Evolutionary conservation across 2,113 vertebrate genomes (phyloP).

Genomic region (Spea bombifrons): DNA sequence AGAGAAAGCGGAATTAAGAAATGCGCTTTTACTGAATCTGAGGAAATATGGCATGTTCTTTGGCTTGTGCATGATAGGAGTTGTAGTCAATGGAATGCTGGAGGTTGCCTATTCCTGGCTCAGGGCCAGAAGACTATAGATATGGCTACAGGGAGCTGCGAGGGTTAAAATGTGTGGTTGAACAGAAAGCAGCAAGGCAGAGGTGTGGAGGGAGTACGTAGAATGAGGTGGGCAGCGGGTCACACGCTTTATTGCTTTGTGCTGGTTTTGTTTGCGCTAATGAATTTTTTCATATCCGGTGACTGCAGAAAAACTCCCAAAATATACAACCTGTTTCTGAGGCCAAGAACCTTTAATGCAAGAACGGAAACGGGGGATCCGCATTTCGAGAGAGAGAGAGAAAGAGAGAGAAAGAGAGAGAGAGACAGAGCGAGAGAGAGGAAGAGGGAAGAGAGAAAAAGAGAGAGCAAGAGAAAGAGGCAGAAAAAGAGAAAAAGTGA

Average conservation of each 20-base stretch:
- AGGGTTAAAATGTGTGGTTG: conserved; percentile 4
- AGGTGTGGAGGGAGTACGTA: not conserved
- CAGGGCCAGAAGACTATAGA: too few species aligned
- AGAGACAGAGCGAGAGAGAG: too few species aligned
- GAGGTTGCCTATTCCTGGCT: too few species aligned
- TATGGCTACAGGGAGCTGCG: not conserved
- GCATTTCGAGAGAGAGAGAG: conserved; percentile 1
- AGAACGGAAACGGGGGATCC: conserved; percentile 14
- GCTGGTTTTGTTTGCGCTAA: conserved; percentile 36
- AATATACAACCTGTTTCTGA: conserved; percentile 22
- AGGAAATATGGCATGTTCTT: too few species aligned
- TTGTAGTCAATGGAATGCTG: too few species aligned
- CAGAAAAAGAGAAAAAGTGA: too few species aligned
- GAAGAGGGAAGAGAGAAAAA: too few species aligned
- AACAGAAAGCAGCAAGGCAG: not conserved
- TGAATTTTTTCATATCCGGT: conserved; percentile 48
- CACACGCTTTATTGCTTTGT: conserved; percentile 42
- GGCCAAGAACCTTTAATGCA: conserved; percentile 18
- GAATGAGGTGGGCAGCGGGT: conserved; percentile 20
- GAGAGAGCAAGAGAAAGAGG: too few species aligned
- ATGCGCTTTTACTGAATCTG: too few species aligned
- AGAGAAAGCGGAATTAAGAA: too few species aligned
- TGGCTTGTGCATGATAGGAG: too few species aligned
- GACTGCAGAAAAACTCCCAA: not conserved
- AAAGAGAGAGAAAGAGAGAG: not conserved